A percentile compares a stretch with the other conserved stretches of the same genome.
phyloP scores from a whole-genome alignment of 1,140 invertebrate genomes.

The Bicyclus anynana region DNA sequence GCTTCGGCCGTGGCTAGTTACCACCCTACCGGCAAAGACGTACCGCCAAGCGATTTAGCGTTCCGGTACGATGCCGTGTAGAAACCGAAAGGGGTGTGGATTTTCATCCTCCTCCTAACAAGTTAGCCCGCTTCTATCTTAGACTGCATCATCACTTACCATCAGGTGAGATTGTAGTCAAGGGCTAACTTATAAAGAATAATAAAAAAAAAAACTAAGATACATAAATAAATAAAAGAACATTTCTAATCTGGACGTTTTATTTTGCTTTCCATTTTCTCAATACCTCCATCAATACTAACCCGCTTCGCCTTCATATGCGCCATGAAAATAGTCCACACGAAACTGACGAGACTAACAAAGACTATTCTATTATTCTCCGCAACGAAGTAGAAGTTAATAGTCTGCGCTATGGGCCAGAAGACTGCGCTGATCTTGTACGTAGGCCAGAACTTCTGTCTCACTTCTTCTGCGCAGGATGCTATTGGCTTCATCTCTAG shows the following conservation, averaged over 20 bases:
- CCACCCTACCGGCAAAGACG: too few relatives aligned
- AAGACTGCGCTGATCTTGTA: conserved; percentile 81
- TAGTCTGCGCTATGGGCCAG: conserved; percentile 90
- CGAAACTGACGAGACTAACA: conserved; percentile 87
- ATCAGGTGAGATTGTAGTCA: too few relatives aligned
- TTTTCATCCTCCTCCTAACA: too few relatives aligned
- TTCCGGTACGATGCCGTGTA: too few relatives aligned
- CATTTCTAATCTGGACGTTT: background rate
- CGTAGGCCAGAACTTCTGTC: conserved; percentile 86
- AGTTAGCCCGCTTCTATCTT: too few relatives aligned
- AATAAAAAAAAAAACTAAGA: too few relatives aligned
- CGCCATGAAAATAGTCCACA: conserved; percentile 90
- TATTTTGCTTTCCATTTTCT: background rate
- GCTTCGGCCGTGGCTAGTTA: too few relatives aligned
- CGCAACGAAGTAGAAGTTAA: conserved; percentile 87
- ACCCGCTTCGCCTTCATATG: conserved; percentile 86
- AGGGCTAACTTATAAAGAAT: too few relatives aligned
- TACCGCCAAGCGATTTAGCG: too few relatives aligned
- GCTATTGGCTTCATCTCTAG: conserved; percentile 83
- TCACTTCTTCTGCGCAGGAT: conserved; percentile 84
- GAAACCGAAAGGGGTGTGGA: too few relatives aligned
- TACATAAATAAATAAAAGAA: too few relatives aligned
- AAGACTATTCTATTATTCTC: conserved; percentile 89
- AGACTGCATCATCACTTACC: too few relatives aligned
- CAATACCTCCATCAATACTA: background rate